Evolutionary conservation across 2,888 invertebrate species (phyloP), one percentile per base, ranked within the genome.

Genomic region (Acrobasis suavella): DNA sequence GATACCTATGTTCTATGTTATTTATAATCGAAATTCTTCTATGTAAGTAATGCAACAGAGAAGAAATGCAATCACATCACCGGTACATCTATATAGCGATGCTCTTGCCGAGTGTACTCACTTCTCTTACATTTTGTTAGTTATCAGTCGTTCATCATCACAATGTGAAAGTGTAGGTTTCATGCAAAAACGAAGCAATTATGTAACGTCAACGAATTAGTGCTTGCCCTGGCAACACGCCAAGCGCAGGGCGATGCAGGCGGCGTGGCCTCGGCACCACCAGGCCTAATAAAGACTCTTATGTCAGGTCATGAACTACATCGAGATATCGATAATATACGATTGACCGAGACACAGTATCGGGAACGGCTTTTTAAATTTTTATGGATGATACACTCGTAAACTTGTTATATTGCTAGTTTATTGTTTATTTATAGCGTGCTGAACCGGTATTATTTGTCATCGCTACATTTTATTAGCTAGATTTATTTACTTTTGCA

Each of bases 181-280:
- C 72, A 72, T 71, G 78, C 75, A 87, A 87, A 89, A 89, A 87
- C 85, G 82, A 76, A 81, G 85, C 85, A 86, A 90, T 90, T 89
- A 89, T 87, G 86, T 88, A 89, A 89, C 83, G 82, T 83, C 82
- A 78, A 85, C 81, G 84, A 86, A 89, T 89, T 89, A 89, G 89
- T 84, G 85, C 80, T 83, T 78, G 77, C 77, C 76, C 75, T 90
- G 91, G 91, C 87, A 66, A 50, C 55, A 50, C 64, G 90, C 91
- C 91, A 90, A 81, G 72, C 77, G 82, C 83, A 82, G 73, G 75
- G 78, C 71, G 75, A 67, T 73, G 74, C 72, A 72, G 75, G 51
- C 51, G 22, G 60, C 60, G 17, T 8, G 38, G 51, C 60, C 38
- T 38, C 39, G 60, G 42, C 60, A 68, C 69, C 52, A 38, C 59